Evolutionary conservation across 2,888 invertebrate genomes (phyloP).

Genomic region (Metellina segmentata): DNA sequence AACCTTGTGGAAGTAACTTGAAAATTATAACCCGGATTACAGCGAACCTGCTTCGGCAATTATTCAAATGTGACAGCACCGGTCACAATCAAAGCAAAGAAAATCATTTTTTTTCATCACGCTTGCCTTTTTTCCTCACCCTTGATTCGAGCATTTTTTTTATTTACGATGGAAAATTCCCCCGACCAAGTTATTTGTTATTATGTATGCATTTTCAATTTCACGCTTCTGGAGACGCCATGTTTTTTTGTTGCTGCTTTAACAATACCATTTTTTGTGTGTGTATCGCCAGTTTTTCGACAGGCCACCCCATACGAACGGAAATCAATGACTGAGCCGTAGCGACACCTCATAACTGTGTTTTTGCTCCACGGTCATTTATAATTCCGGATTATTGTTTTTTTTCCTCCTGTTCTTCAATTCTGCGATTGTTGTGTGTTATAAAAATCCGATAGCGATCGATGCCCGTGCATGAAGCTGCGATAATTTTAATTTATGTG

Average conservation of each 20-base stretch:
- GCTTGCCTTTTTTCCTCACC: not conserved
- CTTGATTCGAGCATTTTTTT: slow-evolving; percentile 36
- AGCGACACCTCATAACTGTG: slow-evolving; percentile 49
- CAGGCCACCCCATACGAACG: slow-evolving; percentile 48
- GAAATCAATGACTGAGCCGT: slow-evolving; percentile 64
- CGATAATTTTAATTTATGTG: slow-evolving; percentile 66
- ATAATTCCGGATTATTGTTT: slow-evolving; percentile 63
- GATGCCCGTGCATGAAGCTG: slow-evolving; percentile 25
- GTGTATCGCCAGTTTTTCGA: slow-evolving; percentile 37
- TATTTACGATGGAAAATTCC: slow-evolving; percentile 52
- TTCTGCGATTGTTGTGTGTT: not conserved
- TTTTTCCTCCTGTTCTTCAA: slow-evolving; percentile 12
- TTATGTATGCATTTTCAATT: slow-evolving; percentile 76
- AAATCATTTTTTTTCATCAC: slow-evolving; percentile 36
- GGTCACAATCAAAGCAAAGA: slow-evolving; percentile 55
- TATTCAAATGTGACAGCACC: slow-evolving; percentile 72
- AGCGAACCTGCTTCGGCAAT: slow-evolving; percentile 50
- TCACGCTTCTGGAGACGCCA: slow-evolving; percentile 42
- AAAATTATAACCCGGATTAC: slow-evolving; percentile 70
- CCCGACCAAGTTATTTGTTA: slow-evolving; percentile 72
- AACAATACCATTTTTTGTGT: not conserved
- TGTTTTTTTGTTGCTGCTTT: slow-evolving; percentile 21
- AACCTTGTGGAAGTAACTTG: slow-evolving; percentile 64
- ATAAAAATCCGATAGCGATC: slow-evolving; percentile 52
- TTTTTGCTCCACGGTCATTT: slow-evolving; percentile 54